A percentile compares a stretch with the other conserved stretches of the same genome.
These are phyloP conservation scores for Streptopelia turtur DNA, from an alignment of 2,797 vertebrate species.

Conservation along the genomic window DNA sequence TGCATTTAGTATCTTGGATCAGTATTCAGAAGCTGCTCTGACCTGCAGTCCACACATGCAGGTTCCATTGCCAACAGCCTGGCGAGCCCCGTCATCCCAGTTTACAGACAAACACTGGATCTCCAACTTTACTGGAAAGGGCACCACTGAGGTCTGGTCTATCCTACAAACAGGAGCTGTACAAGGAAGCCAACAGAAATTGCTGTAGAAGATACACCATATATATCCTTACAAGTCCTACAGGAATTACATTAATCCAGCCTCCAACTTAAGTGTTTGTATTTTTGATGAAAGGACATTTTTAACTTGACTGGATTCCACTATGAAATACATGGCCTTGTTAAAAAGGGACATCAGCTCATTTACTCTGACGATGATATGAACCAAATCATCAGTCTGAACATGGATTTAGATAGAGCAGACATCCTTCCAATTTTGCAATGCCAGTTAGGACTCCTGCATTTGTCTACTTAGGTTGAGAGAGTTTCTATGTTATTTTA, in stretches of 20 bases:
- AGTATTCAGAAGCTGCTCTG: neutral
- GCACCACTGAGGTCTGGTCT: fast-evolving
- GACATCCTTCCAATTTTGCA: neutral
- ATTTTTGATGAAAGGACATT: neutral
- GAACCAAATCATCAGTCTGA: neutral
- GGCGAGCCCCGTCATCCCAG: fast-evolving
- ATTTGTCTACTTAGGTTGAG: neutral
- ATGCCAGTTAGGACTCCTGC: neutral
- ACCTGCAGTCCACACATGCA: neutral
- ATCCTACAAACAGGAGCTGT: neutral
- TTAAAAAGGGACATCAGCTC: neutral
- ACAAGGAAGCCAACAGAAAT: neutral
- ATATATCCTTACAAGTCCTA: neutral
- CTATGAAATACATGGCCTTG: neutral
- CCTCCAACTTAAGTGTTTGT: neutral
- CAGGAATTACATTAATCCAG: neutral
- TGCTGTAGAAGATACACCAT: neutral
- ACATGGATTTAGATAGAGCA: neutral
- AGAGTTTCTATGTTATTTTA: neutral
- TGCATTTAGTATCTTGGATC: neutral
- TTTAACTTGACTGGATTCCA: neutral
- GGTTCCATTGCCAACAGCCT: neutral
- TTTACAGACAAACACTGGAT: neutral
- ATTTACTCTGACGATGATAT: neutral
- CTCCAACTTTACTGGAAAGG: neutral